These are phyloP conservation scores for Conchocele bisecta DNA, from an alignment of 2,888 invertebrate genomes.

Conservation along the genomic window DNA sequence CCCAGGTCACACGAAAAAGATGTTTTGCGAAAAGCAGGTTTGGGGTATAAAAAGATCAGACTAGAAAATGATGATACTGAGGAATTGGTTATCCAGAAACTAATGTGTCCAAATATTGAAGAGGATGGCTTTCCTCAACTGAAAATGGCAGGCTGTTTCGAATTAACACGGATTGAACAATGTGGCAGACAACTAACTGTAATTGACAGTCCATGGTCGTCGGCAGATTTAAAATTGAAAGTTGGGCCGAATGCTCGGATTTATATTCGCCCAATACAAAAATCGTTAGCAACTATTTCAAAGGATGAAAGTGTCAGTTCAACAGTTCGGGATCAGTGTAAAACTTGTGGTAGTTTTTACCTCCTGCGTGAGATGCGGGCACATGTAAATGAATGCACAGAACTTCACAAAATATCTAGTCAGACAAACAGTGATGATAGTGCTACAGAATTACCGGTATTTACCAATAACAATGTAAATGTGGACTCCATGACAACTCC, in stretches of 20 bases:
- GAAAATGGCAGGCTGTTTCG: not conserved
- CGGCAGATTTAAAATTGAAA: not conserved
- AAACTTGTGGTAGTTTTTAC: not conserved
- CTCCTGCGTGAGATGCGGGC: not conserved
- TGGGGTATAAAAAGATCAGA: not conserved
- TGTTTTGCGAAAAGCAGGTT: not conserved
- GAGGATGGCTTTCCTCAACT: not conserved
- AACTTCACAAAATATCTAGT: no score
- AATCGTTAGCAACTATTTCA: not conserved
- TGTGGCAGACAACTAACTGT: not conserved
- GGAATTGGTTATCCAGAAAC: not conserved
- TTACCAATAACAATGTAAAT: no score
- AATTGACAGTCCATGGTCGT: not conserved
- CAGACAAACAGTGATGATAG: no score
- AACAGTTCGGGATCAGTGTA: not conserved
- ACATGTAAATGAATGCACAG: not conserved
- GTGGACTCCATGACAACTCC: no score
- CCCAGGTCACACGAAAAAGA: constrained; percentile 3
- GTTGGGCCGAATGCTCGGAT: not conserved
- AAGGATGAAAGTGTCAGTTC: not conserved
- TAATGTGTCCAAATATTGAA: not conserved
- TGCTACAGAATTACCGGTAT: no score
- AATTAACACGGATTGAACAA: not conserved
- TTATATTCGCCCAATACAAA: not conserved
- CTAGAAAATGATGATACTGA: not conserved